These are phyloP conservation scores for Phaethornis superciliosus DNA, from an alignment of 2,113 vertebrate genomes.

Conservation along the genomic window DNA sequence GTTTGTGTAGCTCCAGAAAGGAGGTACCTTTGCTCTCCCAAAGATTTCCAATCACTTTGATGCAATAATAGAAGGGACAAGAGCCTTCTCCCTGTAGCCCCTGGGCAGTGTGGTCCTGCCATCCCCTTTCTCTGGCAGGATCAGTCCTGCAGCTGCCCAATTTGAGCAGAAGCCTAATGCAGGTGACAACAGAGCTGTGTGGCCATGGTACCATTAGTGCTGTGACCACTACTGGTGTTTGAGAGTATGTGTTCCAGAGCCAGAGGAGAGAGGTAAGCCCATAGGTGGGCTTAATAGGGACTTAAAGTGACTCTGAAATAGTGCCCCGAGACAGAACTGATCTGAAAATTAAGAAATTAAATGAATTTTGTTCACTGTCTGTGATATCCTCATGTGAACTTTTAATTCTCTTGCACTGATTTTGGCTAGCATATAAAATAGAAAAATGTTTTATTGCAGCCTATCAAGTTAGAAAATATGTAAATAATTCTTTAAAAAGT, in stretches of 20 bases:
- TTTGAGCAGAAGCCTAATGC: background rate
- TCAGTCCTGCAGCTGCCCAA: fast-evolving
- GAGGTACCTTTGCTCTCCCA: background rate
- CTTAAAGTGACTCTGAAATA: background rate
- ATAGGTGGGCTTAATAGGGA: background rate
- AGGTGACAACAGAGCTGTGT: background rate
- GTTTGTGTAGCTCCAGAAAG: background rate
- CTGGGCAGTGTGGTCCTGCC: fast-evolving
- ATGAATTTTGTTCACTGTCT: background rate
- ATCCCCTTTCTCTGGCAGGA: background rate
- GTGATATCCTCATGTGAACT: background rate
- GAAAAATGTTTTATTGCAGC: background rate
- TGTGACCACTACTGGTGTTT: background rate
- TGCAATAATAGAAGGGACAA: background rate
- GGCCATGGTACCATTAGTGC: background rate
- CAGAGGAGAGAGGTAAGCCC: background rate
- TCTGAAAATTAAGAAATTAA: background rate
- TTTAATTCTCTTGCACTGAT: background rate
- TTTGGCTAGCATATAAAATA: background rate
- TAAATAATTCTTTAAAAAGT: background rate
- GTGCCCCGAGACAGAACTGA: background rate
- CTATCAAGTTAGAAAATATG: background rate
- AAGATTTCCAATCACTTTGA: background rate
- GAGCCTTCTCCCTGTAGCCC: background rate
- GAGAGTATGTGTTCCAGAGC: background rate